Base-by-base conservation (phyloP, 2,113 vertebrate species). In the Todiramphus saurophagus region DNA sequence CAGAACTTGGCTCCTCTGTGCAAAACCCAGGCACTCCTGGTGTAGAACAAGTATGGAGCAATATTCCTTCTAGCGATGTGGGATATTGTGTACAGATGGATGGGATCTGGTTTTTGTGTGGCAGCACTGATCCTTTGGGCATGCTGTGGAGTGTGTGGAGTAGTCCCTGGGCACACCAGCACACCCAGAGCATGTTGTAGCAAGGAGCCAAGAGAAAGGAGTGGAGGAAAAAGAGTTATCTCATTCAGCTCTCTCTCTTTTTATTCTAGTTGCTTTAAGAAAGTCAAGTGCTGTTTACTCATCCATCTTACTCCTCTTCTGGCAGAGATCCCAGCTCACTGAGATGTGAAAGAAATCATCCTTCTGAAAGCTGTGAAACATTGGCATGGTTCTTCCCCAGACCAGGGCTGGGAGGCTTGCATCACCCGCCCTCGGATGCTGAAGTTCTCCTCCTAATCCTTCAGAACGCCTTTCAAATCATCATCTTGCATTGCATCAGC, bases 291-390 rank as follows among this genome's bases (percentile, higher is more conserved):
- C 17, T 63, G 28, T 90, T 96, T 96, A 81, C 59, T 83, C 73
- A 77, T 20, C 5, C 67, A 16, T 55, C 66, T 69, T 82, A 48
- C 78, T 93, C 50, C 37, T 77, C 11, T 0, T 63, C 72, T 95
- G 95, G 96, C 94, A 90, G 68, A 74, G 80, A 89, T 88, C 93
- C 95, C 86, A 83, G 83, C 43, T n/a, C 4, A 28, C 18, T 86
- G 67, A 51, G 28, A 86, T 41, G 19, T 44, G 68, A 90, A 83
- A 70, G 62, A 60, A 90, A 88, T 77, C 25, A 88, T 73, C 25
- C 56, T 56, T 25, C 64, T 28, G 43, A 70, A 76, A 86, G 64
- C 73, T 75, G 20, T 59, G 56, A 89, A 94, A 63, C 56, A 18
- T 23, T 48, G n/a, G 50, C 18, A 4, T n/a, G 59, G 11, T 55